Evolutionary conservation across 2,113 vertebrate genomes (phyloP).

Genomic region (Lutjanus erythropterus): DNA sequence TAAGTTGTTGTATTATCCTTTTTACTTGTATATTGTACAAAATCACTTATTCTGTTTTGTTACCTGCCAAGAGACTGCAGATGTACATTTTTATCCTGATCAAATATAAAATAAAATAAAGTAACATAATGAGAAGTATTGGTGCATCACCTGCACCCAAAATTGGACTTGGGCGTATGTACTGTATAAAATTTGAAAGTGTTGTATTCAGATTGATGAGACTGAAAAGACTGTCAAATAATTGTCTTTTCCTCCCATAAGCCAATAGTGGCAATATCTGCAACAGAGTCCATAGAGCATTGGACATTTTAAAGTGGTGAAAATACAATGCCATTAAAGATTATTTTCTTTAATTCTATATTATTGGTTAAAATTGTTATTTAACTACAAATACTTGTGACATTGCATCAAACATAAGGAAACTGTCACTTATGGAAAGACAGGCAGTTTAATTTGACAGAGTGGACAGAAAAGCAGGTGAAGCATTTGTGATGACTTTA

Average conservation of each 20-base stretch:
- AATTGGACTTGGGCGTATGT: too few species aligned
- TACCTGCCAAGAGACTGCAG: too few species aligned
- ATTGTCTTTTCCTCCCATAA: neutral
- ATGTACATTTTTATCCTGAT: too few species aligned
- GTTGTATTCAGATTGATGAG: too few species aligned
- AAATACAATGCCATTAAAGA: neutral
- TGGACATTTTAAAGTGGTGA: neutral
- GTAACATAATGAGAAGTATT: too few species aligned
- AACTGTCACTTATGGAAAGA: neutral
- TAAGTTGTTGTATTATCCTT: too few species aligned
- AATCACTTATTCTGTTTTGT: too few species aligned
- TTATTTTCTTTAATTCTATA: neutral
- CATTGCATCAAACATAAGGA: neutral
- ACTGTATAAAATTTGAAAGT: too few species aligned
- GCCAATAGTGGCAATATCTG: neutral
- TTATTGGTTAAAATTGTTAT: neutral
- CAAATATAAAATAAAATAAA: too few species aligned
- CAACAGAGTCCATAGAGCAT: neutral
- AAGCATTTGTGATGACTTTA: too few species aligned
- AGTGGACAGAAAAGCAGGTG: neutral
- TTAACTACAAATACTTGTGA: neutral
- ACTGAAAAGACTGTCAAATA: neutral
- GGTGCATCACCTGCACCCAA: too few species aligned
- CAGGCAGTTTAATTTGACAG: neutral
- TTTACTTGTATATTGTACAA: too few species aligned